Evolutionary conservation across 2,797 vertebrate genomes (phyloP).

Genomic region (Furcifer pardalis): DNA sequence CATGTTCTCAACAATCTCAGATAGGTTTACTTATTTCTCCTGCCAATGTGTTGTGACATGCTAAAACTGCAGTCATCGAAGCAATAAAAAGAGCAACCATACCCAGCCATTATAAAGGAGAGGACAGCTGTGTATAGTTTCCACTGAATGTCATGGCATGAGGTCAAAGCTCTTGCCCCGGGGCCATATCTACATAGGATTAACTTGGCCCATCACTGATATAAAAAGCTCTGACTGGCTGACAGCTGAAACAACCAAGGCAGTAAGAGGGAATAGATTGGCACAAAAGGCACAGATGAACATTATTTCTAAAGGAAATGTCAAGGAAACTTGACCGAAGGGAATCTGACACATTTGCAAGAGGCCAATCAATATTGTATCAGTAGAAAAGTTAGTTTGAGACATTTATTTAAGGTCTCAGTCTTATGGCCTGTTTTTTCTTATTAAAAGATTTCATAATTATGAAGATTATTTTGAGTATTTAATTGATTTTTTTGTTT

Average conservation of each 20-base stretch:
- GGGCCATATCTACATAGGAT: background rate
- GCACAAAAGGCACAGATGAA: slow-evolving; percentile 2
- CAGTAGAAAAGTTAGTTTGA: background rate
- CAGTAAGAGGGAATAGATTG: background rate
- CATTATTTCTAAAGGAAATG: slow-evolving; percentile 10
- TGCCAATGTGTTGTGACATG: background rate
- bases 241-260: slow-evolving; percentile 12
- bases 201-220: background rate
- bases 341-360: slow-evolving; percentile 13
- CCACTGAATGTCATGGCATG: background rate
- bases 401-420: background rate
- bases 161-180: slow-evolving; percentile 11
- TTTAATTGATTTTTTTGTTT: background rate
- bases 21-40: background rate
- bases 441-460: background rate
- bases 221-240: background rate
- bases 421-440: no score
- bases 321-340: background rate
- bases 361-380: background rate
- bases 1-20: slow-evolving; percentile 7
- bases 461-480: slow-evolving; percentile 6
- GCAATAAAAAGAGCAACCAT: fast-evolving
- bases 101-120: fast-evolving
- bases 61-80: background rate
- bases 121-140: background rate